Base-by-base conservation (phyloP, 1,140 invertebrate genomes). In the Zaprionus kolodkinae region DNA sequence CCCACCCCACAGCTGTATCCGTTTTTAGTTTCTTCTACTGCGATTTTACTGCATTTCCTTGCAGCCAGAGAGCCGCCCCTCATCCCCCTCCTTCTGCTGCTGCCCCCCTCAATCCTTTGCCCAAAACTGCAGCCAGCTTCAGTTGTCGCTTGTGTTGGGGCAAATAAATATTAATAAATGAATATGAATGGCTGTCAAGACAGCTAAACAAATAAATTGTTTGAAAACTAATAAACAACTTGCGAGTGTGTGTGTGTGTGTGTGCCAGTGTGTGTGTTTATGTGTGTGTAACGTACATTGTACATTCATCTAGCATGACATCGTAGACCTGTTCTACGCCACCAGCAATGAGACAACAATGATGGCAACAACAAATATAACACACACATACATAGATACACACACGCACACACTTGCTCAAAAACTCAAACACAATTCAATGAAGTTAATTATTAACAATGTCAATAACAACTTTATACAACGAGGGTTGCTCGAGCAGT, bases 151-250 rank as follows among this genome's bases (percentile, higher is more conserved):
- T 35, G 59, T 67, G 70, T 67, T 40, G 66, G 52, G 52, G 43
- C 50, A 74, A 78, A 81, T 86, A 86, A 85, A 86, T 85, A 85
- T 66, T 65, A 78, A 70, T 76, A 88, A 79, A 80, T 68, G 50
- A 82, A 67, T 72, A 80, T 68, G 50, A 82, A 67, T 68, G 76
- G 81, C 82, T 81, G 67, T 59, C 78, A 72, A 75, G 82, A 76
- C 84, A 87, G 84, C 84, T 84, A 84, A 78, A 64, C 70, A 88
- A 87, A 87, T 83, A 84, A 81, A 80, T 88, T 79, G 70, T 73
- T 76, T 69, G 70, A 62, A 67, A 88, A 88, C 83, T 87, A 83
- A 88, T 88, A 83, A 84, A 75, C 71, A 77, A 83, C 27, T 56
- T 27, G 40, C 40, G n/a, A 10, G 43, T 17, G 9, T 40, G 38